Evolutionary conservation across 2,797 vertebrate genomes (phyloP), one percentile per base, ranked within the genome.

Genomic region (Hypotaenidia philippensis): DNA sequence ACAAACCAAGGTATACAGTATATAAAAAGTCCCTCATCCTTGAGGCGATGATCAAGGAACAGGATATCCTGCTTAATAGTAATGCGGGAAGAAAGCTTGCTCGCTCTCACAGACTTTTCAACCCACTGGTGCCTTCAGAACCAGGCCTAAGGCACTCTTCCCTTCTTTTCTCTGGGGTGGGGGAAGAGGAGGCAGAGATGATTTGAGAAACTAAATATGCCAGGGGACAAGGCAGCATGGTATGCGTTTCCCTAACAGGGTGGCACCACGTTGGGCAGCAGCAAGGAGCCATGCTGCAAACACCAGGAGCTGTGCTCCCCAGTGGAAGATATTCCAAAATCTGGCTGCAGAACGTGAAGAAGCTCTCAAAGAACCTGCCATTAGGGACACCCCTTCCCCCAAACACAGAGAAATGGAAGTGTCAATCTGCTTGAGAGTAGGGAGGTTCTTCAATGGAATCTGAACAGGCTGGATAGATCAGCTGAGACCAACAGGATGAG

Each of bases 51-150:
- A 96, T 90, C 95, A 95, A 94, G 95, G 87, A 85, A 92, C 94
- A 95, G 93, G 96, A 96, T 97, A 96, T 96, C 94, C 94, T 95
- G 92, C 87, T 92, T 90, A 94, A 91, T 94, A 83, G 77, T 95
- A 93, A 95, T 92, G 94, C 34, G 80, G 93, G 92, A 94, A 96
- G 89, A 90, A 94, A 65, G 44, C 47, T 85, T 85, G 85, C 77
- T 94, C 66, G 52, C 94, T 97, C 91, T 93, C 92, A 96, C 87
- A 93, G 88, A 87, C 70, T 89, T 91, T 94, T 90, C 94, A 88
- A 93, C 83, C 80, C 88, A 77, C 79, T 74, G 60, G 80, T 96
- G 89, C 63, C 87, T 93, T 90, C 71, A 76, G 74, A 94, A 90
- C 66, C 81, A 91, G 81, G 81, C 69, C 78, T 83, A 89, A 87